These are phyloP conservation scores for Crotalus helleri DNA, from an alignment of 2,113 vertebrate species.

Conservation along the genomic window DNA sequence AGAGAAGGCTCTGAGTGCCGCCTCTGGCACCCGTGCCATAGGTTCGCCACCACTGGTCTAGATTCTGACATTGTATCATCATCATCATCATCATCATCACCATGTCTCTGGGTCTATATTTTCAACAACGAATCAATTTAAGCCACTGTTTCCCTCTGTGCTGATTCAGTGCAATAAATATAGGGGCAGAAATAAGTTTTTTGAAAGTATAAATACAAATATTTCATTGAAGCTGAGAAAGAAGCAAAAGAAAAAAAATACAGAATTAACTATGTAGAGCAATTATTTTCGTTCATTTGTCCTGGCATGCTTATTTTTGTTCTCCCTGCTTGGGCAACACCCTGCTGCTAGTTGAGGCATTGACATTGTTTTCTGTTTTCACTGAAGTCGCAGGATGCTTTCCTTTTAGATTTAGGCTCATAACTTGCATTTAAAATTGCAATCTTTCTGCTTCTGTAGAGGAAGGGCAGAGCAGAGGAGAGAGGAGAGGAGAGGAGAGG, in stretches of 20 bases:
- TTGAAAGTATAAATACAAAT: neutral
- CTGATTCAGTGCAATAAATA: neutral
- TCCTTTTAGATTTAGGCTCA: neutral
- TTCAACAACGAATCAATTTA: neutral
- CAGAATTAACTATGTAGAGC: neutral
- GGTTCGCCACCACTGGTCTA: too few relatives aligned
- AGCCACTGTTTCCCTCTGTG: neutral
- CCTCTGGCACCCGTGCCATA: too few relatives aligned
- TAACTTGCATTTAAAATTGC: neutral
- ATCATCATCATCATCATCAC: neutral
- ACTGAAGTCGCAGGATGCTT: neutral
- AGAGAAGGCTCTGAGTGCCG: too few relatives aligned
- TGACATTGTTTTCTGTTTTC: neutral
- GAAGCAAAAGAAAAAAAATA: neutral
- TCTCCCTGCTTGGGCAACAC: neutral
- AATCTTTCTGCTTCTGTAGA: neutral
- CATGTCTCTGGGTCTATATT: neutral
- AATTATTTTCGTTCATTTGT: neutral
- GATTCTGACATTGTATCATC: too few relatives aligned
- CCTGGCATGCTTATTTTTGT: neutral
- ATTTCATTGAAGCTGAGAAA: neutral
- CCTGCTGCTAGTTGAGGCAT: neutral
- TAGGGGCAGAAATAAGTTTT: neutral
- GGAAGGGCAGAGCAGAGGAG: neutral
- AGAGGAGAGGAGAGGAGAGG: too few relatives aligned